Conservation (phyloP, 2,888 invertebrate genomes). For the Cryptus viduatorius region DNA sequence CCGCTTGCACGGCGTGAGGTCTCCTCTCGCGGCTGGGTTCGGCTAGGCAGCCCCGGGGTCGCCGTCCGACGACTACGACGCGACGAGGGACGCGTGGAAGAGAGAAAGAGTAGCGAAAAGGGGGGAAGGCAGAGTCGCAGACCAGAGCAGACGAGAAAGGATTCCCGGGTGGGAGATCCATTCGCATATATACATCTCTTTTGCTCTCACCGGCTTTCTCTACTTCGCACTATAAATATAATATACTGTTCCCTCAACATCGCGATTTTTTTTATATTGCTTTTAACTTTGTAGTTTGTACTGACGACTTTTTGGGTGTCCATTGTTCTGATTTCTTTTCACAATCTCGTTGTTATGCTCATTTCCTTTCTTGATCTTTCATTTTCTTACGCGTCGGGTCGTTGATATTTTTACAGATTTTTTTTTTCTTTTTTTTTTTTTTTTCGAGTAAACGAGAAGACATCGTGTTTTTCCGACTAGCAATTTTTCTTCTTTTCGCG, state of each 20-base stretch:
- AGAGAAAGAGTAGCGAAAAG: conserved; percentile 14
- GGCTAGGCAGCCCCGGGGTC: conserved; percentile 67
- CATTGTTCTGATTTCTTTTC: not conserved
- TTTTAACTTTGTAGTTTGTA: conserved; percentile 5
- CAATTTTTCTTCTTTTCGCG: conserved; percentile 24
- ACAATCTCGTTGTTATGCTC: not conserved
- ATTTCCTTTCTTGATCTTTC: not conserved
- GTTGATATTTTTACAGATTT: not conserved
- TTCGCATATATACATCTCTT: conserved; percentile 42
- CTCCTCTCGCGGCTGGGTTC: conserved; percentile 55
- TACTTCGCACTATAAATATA: conserved; percentile 53
- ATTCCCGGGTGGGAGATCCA: conserved; percentile 56
- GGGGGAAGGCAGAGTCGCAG: conserved; percentile 29
- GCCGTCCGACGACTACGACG: conserved; percentile 65
- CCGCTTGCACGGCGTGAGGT: conserved; percentile 57
- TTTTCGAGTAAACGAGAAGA: not conserved
- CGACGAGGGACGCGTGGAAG: conserved; percentile 60
- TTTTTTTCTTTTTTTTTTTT: not conserved
- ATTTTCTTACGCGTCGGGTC: too few relatives aligned
- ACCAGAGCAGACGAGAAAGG: conserved; percentile 48
- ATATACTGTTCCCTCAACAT: conserved; percentile 34
- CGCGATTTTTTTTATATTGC: not conserved
- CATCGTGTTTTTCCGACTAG: not conserved
- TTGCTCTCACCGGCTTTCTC: conserved; percentile 36
- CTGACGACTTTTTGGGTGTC: conserved; percentile 2